A percentile compares a stretch with the other conserved stretches of the same genome.
phyloP scores from a whole-genome alignment of 2,888 invertebrate species.

The Erynnis tages region DNA sequence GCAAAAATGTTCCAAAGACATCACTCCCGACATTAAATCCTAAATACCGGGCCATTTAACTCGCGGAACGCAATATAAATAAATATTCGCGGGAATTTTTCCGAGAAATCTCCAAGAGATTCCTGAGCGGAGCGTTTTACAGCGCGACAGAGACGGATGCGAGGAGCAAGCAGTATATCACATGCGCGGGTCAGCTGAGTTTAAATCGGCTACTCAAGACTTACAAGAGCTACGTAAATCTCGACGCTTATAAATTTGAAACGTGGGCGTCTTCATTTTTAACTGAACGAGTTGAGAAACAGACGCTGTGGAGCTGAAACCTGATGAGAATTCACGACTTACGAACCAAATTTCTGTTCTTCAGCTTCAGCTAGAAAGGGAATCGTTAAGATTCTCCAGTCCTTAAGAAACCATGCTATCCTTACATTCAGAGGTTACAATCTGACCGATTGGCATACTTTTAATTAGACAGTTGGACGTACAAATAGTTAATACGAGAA shows the following conservation, averaged over 20 bases:
- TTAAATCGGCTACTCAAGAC: constrained; percentile 22
- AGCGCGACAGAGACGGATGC: constrained; percentile 23
- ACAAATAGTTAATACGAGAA: too few species aligned
- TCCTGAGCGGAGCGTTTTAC: constrained; percentile 12
- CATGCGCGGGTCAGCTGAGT: constrained; percentile 19
- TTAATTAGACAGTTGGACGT: too few species aligned
- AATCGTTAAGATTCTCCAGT: too few species aligned
- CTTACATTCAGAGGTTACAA: too few species aligned
- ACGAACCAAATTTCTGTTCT: too few species aligned
- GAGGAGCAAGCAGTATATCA: constrained; percentile 21
- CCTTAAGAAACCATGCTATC: too few species aligned
- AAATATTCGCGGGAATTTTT: constrained; percentile 20
- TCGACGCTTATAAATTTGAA: constrained; percentile 16
- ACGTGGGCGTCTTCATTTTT: neutral
- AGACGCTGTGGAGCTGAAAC: too few species aligned
- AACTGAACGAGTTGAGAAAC: too few species aligned
- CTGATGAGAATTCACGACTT: too few species aligned
- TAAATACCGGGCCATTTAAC: constrained; percentile 1
- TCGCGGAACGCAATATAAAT: constrained; percentile 19
- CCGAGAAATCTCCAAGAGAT: constrained; percentile 18
- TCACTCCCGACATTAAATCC: neutral
- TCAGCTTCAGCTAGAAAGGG: too few species aligned
- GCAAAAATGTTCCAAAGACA: too few species aligned
- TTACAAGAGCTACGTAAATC: constrained; percentile 15
- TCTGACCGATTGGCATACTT: too few species aligned